Conservation (phyloP, 2,797 vertebrate species). For the Clarias fuscus region DNA sequence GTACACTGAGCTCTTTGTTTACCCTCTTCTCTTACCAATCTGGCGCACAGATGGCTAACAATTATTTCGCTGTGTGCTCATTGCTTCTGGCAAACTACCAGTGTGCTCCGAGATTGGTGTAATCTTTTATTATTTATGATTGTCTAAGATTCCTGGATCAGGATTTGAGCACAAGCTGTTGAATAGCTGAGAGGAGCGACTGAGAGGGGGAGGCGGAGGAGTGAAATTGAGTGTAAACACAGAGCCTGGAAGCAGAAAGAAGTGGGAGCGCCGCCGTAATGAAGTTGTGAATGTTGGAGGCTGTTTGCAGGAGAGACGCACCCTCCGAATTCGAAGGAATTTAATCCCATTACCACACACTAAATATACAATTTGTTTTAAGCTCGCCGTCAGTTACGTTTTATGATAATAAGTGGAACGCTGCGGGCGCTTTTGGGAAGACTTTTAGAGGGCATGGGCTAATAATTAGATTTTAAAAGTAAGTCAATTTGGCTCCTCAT, state of each 20-base stretch:
- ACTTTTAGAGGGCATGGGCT: constrained; percentile 77
- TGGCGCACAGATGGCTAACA: constrained; percentile 81
- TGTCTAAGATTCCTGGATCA: constrained; percentile 77
- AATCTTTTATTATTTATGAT: constrained; percentile 85
- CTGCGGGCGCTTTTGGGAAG: constrained; percentile 73
- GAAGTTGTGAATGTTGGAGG: constrained; percentile 71
- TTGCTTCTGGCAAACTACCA: constrained; percentile 72
- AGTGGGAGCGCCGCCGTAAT: constrained; percentile 72
- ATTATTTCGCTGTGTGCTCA: constrained; percentile 77
- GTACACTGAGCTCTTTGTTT: constrained; percentile 77
- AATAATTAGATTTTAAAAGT: constrained; percentile 80
- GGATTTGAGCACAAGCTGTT: constrained; percentile 79
- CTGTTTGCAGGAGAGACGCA: constrained; percentile 65
- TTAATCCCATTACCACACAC: constrained; percentile 80
- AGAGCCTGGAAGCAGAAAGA: constrained; percentile 65
- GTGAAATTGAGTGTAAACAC: constrained; percentile 76
- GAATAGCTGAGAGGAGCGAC: constrained; percentile 69
- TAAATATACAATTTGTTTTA: constrained; percentile 85
- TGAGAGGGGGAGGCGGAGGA: constrained; percentile 57
- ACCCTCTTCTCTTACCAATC: constrained; percentile 76
- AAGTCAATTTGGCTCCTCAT: constrained; percentile 78
- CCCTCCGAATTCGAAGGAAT: constrained; percentile 72
- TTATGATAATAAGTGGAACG: constrained; percentile 76
- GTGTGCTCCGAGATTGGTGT: constrained; percentile 76
- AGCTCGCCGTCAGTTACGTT: constrained; percentile 76